Conservation (phyloP, 2,797 vertebrate species). For the Lemur catta region DNA sequence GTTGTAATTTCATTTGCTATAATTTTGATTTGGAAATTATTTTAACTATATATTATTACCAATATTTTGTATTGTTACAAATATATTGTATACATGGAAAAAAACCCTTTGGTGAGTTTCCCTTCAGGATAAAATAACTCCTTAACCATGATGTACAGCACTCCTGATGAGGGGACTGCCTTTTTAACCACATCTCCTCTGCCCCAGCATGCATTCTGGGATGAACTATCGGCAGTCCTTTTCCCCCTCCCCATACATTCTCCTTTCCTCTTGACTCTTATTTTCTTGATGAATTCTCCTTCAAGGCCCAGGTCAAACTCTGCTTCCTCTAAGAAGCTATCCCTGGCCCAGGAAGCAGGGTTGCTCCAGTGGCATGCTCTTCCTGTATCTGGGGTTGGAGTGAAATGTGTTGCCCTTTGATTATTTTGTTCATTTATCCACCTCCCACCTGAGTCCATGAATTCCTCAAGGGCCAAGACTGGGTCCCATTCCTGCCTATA, state of each 20-base stretch:
- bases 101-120: neutral
- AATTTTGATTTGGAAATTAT: slow-evolving; percentile 35
- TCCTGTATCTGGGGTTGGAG: neutral
- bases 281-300: neutral
- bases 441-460: neutral
- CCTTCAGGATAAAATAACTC: neutral
- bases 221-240: neutral
- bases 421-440: neutral
- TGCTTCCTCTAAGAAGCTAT: neutral
- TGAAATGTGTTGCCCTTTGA: neutral
- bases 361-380: neutral
- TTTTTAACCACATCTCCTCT: neutral
- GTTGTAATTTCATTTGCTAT: neutral
- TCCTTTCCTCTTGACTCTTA: neutral
- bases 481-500: neutral
- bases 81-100: neutral
- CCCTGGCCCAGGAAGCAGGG: neutral
- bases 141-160: neutral
- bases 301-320: neutral
- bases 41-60: neutral
- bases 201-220: neutral
- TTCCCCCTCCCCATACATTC: neutral
- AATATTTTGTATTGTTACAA: neutral
- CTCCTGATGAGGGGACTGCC: neutral
- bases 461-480: neutral